phyloP scores from a whole-genome alignment of 2,888 invertebrate species.

The Catocala fraxini region DNA sequence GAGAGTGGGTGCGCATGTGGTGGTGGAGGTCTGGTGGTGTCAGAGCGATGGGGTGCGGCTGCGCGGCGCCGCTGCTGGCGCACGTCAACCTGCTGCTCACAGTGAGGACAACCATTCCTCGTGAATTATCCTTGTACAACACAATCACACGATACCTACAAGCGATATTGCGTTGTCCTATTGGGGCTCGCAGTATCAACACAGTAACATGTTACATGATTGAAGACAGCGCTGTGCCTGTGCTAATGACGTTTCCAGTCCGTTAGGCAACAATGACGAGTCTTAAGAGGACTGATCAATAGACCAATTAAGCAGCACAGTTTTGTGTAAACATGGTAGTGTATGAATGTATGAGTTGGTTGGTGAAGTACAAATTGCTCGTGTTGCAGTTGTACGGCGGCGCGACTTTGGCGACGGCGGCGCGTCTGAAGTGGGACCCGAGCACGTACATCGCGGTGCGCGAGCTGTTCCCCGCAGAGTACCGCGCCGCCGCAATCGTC shows the following conservation, averaged over 20 bases:
- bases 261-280: no score
- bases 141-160: no score
- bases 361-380: neutral
- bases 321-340: no score
- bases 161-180: no score
- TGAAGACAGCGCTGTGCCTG: no score
- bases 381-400: constrained; percentile 63
- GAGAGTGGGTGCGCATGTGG: neutral
- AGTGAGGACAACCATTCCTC: constrained; percentile 55
- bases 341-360: neutral
- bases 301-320: no score
- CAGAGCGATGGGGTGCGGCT: constrained; percentile 44
- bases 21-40: constrained; percentile 12
- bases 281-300: no score
- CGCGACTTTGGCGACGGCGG: constrained; percentile 68
- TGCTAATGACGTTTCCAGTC: no score
- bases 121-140: no score
- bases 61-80: constrained; percentile 60
- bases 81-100: constrained; percentile 73
- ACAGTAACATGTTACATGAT: no score
- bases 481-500: constrained; percentile 52
- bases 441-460: constrained; percentile 69
- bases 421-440: constrained; percentile 80
- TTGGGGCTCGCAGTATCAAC: no score
- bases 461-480: constrained; percentile 63